Base-by-base conservation (phyloP, 53 echinoderm and acorn worm genomes). In the Stichopus horrens region DNA sequence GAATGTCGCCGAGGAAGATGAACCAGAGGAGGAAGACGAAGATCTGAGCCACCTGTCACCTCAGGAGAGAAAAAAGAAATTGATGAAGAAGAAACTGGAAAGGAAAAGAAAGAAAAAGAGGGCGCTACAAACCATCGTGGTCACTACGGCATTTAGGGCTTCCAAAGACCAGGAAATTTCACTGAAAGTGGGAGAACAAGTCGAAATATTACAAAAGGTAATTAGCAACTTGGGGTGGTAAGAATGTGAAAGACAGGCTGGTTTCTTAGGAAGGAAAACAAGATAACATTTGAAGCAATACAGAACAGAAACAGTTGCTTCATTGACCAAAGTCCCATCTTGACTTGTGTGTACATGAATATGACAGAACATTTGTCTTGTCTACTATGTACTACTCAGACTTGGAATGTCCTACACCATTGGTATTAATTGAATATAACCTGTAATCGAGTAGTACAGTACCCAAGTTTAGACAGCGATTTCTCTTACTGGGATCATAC, bases 111-210 rank as follows among this genome's bases (percentile, higher is more conserved):
- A 92, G 90, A 95, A 95, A 88, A 94, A 94, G 85, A 74, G 90
- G 20, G 88, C 94, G 52, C 93, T 90, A 92, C 93, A 91, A 4
- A 95, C 90, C 82, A 94, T 97, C 55, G 55, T 94, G 9, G 98
- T 97, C 57, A 90, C 95, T 74, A 95, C 98, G 11, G 98, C 98
- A 8, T 97, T 93, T 83, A 92, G 87, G 83, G 94, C 92, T 18
- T 89, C 86, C 81, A 97, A 94, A 87, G 98, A 97, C 60, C 92
- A 91, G n/a, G 98, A 97, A 83, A 88, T 97, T 18, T 90, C 91
- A 77, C 91, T 97, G 11, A 94, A 67, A 21, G 95, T 97, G 13
- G 98, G 95, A 8, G 95, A 97, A 21, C 93, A 97, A 52, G 90
- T 93, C 22, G 77, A 58, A 6, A 77, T 95, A 6, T 18, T 95